phyloP scores from a whole-genome alignment of 1,140 invertebrate genomes.

The Drosophila truncata region DNA sequence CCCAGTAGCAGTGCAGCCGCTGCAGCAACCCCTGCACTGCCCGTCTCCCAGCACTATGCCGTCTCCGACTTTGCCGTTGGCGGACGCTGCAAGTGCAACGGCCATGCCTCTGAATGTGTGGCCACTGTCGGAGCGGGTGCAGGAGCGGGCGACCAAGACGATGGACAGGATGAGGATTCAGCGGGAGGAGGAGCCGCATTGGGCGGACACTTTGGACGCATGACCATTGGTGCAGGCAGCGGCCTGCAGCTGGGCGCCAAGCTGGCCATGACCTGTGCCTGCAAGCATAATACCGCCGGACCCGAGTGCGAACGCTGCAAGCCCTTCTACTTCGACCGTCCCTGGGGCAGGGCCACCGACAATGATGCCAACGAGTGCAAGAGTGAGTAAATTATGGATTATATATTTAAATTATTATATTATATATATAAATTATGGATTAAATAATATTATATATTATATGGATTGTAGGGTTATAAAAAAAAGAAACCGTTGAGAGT shows the following conservation, averaged over 20 bases:
- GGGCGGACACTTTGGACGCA: slow-evolving; percentile 60
- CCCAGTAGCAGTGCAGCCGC: slow-evolving; percentile 39
- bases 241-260: slow-evolving; percentile 73
- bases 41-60: slow-evolving; percentile 91
- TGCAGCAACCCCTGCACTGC: slow-evolving; percentile 69
- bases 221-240: slow-evolving; percentile 57
- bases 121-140: slow-evolving; percentile 40
- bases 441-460: too few species aligned
- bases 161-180: slow-evolving; percentile 86
- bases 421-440: too few species aligned
- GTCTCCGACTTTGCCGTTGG: slow-evolving; percentile 99
- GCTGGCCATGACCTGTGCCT: slow-evolving; percentile 94
- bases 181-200: slow-evolving; percentile 19
- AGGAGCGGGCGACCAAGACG: slow-evolving; percentile 42
- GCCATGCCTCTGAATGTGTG: slow-evolving; percentile 95
- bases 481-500: too few species aligned
- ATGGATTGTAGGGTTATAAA: too few species aligned
- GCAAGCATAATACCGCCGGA: slow-evolving; percentile 99
- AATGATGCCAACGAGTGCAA: slow-evolving; percentile 99
- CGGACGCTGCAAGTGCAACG: slow-evolving; percentile 99
- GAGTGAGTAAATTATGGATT: slow-evolving; percentile 88
- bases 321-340: slow-evolving; percentile 99
- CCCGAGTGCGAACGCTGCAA: slow-evolving; percentile 99
- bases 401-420: too few species aligned
- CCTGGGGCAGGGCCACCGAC: slow-evolving; percentile 98